Percentiles rank a stretch among this genome's conserved stretches.
phyloP scores from a whole-genome alignment of 2,113 vertebrate species.

The Melospiza georgiana region DNA sequence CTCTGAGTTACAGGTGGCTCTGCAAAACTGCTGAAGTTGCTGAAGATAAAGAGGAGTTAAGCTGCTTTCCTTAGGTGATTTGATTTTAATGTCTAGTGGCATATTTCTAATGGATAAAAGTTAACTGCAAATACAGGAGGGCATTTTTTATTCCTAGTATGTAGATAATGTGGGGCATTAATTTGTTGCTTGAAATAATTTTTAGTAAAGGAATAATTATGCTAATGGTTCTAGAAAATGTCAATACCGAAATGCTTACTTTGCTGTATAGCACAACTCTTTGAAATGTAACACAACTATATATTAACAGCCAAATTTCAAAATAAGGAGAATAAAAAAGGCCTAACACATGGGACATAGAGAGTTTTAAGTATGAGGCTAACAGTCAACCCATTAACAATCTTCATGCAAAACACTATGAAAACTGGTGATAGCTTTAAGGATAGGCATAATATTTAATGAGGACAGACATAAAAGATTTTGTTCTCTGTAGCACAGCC shows the following conservation, averaged over 20 bases:
- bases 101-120: neutral
- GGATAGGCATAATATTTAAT: neutral
- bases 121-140: neutral
- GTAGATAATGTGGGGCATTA: neutral
- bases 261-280: neutral
- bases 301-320: neutral
- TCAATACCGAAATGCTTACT: neutral
- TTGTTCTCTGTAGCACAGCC: neutral
- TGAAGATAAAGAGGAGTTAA: constrained; percentile 8
- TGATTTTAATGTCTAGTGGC: neutral
- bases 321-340: neutral
- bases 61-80: constrained; percentile 36
- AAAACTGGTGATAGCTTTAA: neutral
- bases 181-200: neutral
- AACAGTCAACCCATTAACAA: neutral
- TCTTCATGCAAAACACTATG: neutral
- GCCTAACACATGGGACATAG: neutral
- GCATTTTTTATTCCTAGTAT: neutral
- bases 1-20: constrained; percentile 29
- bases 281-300: neutral
- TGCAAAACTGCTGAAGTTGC: constrained; percentile 41
- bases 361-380: neutral
- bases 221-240: neutral
- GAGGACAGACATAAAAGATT: neutral
- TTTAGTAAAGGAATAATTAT: neutral